These are phyloP conservation scores for Hucho hucho DNA, from an alignment of 2,113 vertebrate genomes.

Conservation along the genomic window DNA sequence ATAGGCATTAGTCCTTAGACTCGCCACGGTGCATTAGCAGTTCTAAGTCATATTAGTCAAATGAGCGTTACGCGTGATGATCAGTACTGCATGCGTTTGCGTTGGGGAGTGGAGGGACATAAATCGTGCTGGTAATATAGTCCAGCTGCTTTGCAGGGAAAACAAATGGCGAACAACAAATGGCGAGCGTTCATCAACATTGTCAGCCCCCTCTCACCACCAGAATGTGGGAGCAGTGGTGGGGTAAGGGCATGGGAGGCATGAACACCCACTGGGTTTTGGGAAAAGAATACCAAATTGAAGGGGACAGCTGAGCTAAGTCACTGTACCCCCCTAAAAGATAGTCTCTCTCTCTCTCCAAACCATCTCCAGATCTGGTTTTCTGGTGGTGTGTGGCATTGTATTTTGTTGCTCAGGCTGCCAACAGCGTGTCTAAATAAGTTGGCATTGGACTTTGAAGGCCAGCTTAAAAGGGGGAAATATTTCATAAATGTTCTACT, in stretches of 20 bases:
- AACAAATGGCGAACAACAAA: neutral
- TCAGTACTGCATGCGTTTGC: conserved; percentile 23
- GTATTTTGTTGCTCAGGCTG: neutral
- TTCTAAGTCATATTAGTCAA: conserved; percentile 32
- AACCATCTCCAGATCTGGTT: conserved; percentile 23
- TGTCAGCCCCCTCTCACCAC: neutral
- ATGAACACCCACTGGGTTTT: conserved; percentile 47
- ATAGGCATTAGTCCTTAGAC: neutral
- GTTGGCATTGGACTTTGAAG: neutral
- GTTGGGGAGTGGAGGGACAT: conserved; percentile 33
- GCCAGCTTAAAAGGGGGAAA: neutral
- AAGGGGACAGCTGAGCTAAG: conserved; percentile 51
- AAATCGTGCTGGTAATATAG: conserved; percentile 40
- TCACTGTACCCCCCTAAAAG: too few relatives aligned
- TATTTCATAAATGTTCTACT: conserved; percentile 1
- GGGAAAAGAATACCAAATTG: conserved; percentile 57
- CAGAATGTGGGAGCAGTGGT: neutral
- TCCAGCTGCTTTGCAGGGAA: conserved; percentile 35
- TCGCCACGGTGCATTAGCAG: neutral
- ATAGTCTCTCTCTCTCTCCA: neutral
- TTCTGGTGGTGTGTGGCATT: conserved; percentile 23
- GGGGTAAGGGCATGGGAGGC: conserved; percentile 12
- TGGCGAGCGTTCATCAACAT: neutral
- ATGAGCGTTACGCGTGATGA: conserved; percentile 26
- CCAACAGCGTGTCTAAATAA: neutral